phyloP scores from a whole-genome alignment of 2,888 invertebrate species.

The Trichacis sp. region DNA sequence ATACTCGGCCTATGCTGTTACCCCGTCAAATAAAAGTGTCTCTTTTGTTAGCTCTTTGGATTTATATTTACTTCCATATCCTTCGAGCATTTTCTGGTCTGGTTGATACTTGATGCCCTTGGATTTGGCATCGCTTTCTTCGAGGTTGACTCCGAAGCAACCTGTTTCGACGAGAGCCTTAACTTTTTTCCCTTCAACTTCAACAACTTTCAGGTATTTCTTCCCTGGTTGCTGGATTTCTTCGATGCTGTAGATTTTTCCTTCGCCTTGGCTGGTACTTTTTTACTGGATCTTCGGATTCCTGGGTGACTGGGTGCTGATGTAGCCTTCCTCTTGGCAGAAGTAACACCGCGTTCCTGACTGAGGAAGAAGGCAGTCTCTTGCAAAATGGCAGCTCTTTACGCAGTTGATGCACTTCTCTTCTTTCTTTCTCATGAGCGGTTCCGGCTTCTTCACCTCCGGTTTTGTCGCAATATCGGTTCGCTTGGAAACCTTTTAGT shows the following conservation, averaged over 20 bases:
- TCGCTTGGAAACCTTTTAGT: not conserved
- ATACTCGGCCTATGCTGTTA: conserved; percentile 4
- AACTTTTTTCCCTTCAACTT: conserved; percentile 3
- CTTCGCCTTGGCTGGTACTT: not conserved
- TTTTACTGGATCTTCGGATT: not conserved
- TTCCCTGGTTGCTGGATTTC: not conserved
- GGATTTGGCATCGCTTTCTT: conserved; percentile 1
- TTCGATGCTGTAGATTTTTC: no score
- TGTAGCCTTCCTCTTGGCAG: conserved; percentile 6
- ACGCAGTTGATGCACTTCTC: conserved; percentile 16
- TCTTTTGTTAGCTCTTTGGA: not conserved
- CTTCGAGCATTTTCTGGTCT: not conserved
- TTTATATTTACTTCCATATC: conserved; percentile 1
- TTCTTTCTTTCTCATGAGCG: no score
- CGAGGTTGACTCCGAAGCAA: conserved; percentile 7
- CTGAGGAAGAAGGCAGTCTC: conserved; percentile 2
- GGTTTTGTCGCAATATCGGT: no score
- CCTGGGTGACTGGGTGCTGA: conserved; percentile 6
- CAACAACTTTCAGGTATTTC: conserved; percentile 7
- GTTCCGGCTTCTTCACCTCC: no score
- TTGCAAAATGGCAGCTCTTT: not conserved
- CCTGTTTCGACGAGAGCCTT: conserved; percentile 13
- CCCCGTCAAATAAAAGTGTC: not conserved
- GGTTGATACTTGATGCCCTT: not conserved
- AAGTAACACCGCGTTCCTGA: conserved; percentile 5